Conservation (phyloP, 2,888 invertebrate species). For the Cerastis leucographa region DNA sequence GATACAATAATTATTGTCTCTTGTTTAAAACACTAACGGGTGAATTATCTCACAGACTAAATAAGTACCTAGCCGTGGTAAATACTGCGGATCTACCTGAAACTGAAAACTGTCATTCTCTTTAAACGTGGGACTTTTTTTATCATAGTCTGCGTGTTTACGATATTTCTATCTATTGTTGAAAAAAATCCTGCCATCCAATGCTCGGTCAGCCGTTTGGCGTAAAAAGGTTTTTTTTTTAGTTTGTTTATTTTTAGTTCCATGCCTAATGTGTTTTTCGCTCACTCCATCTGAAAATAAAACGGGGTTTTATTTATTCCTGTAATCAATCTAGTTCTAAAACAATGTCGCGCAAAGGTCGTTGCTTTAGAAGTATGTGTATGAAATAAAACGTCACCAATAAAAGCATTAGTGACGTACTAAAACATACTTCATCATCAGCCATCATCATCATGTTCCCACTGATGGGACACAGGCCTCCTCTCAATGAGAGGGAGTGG, state of each 20-base stretch:
- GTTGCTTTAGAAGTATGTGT: too few species aligned
- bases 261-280: neutral
- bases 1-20: neutral
- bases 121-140: neutral
- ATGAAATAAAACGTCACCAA: too few species aligned
- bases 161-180: neutral
- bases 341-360: neutral
- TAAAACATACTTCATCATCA: too few species aligned
- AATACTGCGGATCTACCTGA: neutral
- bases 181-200: neutral
- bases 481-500: too few species aligned
- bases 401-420: too few species aligned
- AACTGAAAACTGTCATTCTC: neutral
- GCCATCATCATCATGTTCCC: too few species aligned
- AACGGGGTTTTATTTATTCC: neutral
- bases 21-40: neutral
- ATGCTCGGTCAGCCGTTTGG: neutral
- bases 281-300: constrained; percentile 7
- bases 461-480: too few species aligned
- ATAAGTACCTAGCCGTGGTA: constrained; percentile 1
- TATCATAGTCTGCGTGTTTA: neutral
- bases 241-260: constrained; percentile 7
- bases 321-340: neutral
- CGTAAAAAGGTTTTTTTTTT: neutral
- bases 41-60: neutral